Base-by-base conservation (phyloP, 2,797 vertebrate species). In the Lutra lutra region DNA sequence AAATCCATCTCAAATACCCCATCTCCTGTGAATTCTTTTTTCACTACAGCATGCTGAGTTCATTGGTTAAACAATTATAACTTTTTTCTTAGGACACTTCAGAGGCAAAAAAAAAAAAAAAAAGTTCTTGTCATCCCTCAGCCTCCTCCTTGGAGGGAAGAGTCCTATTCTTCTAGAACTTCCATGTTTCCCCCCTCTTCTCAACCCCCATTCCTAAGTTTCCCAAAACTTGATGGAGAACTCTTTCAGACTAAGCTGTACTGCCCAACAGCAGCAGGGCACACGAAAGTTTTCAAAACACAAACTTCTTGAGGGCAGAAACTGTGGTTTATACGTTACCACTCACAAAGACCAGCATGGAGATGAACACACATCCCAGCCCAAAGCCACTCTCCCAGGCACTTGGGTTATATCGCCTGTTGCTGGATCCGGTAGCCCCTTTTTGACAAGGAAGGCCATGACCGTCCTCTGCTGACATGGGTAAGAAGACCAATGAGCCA, bases 1-100 rank as follows among this genome's bases (percentile, higher is more conserved):
- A 91, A 86, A 68, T 89, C 79, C 73, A 82, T 73, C 70, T 73
- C 15, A 68, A 85, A 64, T 18, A 54, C 48, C 58, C 58, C 73
- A 51, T 75, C 64, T 43, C 77, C 73, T 80, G 38, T 32, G 78
- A 29, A 80, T 86, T 80, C 79, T n/a, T 68, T 27, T 35, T 60
- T 43, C 6, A 32, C 29, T 11, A 38, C 18, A 80, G 58, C 75
- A 40, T 2, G 21, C 25, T 10, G 9, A 21, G 86, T 21, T 91
- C 46, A 23, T 11, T 18, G 48, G 38, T 29, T 73, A 20, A 82
- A 54, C 27, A 54, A 60, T 48, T 58, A 48, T 25, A 73, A 15
- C 21, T 77, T 91, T 75, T 83, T 87, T 77, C 72, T 68, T 86
- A 18, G 2, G 38, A 43, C 27, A 78, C 43, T 58, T 88, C 58